Conservation (phyloP, 2,113 vertebrate species). For the Atrichornis clamosus region DNA sequence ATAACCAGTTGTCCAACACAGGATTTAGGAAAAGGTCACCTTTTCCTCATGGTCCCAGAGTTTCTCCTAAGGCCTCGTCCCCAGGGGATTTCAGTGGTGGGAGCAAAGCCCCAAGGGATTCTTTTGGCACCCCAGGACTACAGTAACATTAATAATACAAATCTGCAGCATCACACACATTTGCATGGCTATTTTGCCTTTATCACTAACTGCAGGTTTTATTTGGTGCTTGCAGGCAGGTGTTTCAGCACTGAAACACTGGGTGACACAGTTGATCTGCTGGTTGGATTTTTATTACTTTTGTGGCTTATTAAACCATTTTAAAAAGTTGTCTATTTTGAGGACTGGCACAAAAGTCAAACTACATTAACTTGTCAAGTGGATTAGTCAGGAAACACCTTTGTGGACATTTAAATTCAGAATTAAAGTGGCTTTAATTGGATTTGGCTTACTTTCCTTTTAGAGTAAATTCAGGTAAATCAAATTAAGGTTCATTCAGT, state of each 20-base stretch:
- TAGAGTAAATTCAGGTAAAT: slow-evolving; percentile 26
- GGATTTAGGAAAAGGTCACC: fast-evolving
- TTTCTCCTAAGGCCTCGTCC: background rate
- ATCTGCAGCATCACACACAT: background rate
- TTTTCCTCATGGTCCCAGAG: background rate
- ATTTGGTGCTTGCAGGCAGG: background rate
- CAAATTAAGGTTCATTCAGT: slow-evolving; percentile 24
- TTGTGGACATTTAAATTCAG: slow-evolving; percentile 13
- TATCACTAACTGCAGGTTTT: background rate
- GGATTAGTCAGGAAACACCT: slow-evolving; percentile 38
- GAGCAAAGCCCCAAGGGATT: background rate
- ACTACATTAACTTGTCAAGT: slow-evolving; percentile 2
- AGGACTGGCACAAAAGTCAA: background rate
- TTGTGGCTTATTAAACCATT: background rate
- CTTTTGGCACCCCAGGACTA: background rate
- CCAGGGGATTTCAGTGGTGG: background rate
- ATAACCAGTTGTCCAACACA: background rate
- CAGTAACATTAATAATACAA: background rate
- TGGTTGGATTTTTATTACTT: background rate
- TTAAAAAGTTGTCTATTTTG: background rate
- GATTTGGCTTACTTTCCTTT: slow-evolving; percentile 19
- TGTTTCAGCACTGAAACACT: background rate
- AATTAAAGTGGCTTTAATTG: slow-evolving; percentile 34
- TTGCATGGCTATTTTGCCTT: background rate
- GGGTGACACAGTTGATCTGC: background rate